Conservation (phyloP, 2,797 vertebrate species). For the Anabas testudineus region DNA sequence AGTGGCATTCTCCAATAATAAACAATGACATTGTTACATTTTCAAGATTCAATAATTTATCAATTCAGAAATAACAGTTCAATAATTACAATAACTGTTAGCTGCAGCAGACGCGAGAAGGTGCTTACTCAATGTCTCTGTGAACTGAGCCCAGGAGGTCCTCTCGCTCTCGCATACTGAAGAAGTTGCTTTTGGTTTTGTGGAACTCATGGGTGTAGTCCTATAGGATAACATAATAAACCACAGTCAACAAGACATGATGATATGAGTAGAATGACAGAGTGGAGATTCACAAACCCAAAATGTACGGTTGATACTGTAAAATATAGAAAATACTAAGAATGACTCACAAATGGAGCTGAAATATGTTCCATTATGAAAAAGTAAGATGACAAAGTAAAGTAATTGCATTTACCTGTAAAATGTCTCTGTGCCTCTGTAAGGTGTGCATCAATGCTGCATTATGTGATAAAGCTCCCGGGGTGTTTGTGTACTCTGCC, state of each 20-base stretch:
- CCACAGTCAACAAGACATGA: not conserved
- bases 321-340: not conserved
- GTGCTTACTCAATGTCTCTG: constrained; percentile 96
- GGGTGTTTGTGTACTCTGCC: constrained; percentile 91
- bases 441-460: constrained; percentile 95
- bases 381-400: not conserved
- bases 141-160: constrained; percentile 94
- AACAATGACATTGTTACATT: too few relatives aligned
- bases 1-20: too few relatives aligned
- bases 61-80: too few relatives aligned
- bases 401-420: constrained; percentile 84
- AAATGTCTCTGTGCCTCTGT: constrained; percentile 94
- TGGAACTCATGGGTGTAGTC: constrained; percentile 97
- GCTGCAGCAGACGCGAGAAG: not conserved
- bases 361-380: not conserved
- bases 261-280: not conserved
- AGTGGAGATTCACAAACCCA: not conserved
- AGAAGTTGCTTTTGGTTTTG: constrained; percentile 97
- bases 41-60: too few relatives aligned
- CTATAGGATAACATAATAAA: constrained; percentile 72
- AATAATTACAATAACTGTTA: too few relatives aligned
- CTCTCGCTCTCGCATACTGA: constrained; percentile 92
- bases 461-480: constrained; percentile 89
- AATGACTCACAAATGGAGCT: not conserved
- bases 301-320: not conserved